A percentile compares a stretch with the other conserved stretches of the same genome.
These are phyloP conservation scores for Solen grandis DNA, from an alignment of 1,140 invertebrate genomes.

Conservation along the genomic window DNA sequence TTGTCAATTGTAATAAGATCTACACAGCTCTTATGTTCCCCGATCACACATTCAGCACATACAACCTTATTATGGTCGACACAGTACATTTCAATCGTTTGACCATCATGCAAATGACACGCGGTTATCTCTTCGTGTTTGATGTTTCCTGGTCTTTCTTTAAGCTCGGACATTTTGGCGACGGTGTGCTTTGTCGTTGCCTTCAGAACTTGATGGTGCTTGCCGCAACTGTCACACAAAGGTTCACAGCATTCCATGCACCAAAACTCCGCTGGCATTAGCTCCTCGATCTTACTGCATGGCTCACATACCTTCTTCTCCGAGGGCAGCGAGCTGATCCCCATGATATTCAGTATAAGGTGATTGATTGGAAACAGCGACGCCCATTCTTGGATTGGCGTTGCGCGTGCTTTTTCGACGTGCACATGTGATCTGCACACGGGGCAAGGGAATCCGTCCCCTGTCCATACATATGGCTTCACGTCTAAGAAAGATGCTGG, in stretches of 20 bases:
- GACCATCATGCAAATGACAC: conserved; percentile 38
- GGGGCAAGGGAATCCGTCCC: conserved; percentile 56
- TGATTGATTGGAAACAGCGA: conserved; percentile 47
- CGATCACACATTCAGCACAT: conserved; percentile 16
- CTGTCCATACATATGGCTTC: conserved; percentile 50
- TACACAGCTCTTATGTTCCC: conserved; percentile 29
- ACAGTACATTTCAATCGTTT: conserved; percentile 37
- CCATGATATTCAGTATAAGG: conserved; percentile 46
- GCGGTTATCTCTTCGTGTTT: conserved; percentile 32
- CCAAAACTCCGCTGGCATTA: conserved; percentile 37
- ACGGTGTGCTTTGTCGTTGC: conserved; percentile 46
- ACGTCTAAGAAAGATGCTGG: conserved; percentile 53
- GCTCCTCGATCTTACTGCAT: conserved; percentile 46
- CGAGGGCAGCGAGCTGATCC: conserved; percentile 8
- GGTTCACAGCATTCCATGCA: conserved; percentile 47
- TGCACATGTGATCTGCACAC: conserved; percentile 47
- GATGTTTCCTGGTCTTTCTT: conserved; percentile 16
- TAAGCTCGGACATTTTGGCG: conserved; percentile 23
- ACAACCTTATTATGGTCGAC: conserved; percentile 51
- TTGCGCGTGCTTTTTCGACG: not conserved
- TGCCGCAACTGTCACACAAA: conserved; percentile 29
- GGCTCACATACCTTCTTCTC: conserved; percentile 36
- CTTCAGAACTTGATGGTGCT: conserved; percentile 41
- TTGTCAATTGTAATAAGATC: conserved; percentile 32
- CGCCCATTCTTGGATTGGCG: conserved; percentile 28